These are phyloP conservation scores for Drosophila neonasuta DNA, from an alignment of 2,888 invertebrate species.

Conservation along the genomic window DNA sequence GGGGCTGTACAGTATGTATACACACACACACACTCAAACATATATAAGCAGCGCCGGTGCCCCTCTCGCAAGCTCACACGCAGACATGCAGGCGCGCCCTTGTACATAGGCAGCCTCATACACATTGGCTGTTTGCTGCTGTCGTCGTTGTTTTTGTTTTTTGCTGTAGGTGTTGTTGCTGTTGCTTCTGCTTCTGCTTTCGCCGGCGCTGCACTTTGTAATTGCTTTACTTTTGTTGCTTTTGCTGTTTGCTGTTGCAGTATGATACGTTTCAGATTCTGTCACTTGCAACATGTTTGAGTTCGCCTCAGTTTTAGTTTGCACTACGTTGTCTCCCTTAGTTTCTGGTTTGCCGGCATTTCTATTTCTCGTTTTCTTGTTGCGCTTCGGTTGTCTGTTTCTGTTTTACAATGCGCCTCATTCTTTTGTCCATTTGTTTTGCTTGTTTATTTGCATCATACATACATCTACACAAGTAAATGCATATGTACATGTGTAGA, in stretches of 20 bases:
- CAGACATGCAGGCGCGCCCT: constrained; percentile 56
- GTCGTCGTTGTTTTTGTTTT: constrained; percentile 20
- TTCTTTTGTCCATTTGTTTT: constrained; percentile 47
- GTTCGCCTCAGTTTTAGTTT: constrained; percentile 51
- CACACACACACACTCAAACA: constrained; percentile 16
- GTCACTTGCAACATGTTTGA: constrained; percentile 54
- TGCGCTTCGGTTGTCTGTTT: background rate
- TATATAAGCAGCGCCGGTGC: constrained; percentile 25
- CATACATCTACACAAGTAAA: constrained; percentile 17
- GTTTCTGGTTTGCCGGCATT: constrained; percentile 36
- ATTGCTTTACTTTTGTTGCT: constrained; percentile 48
- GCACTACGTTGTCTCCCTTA: constrained; percentile 39
- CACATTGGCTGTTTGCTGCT: constrained; percentile 70
- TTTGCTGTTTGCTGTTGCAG: constrained; percentile 44
- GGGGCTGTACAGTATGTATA: constrained; percentile 64
- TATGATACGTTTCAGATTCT: constrained; percentile 16
- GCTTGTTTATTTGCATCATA: constrained; percentile 40
- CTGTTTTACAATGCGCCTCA: constrained; percentile 22
- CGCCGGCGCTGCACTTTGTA: constrained; percentile 55
- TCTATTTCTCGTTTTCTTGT: constrained; percentile 5
- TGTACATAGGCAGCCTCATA: constrained; percentile 73
- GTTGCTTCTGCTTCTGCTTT: constrained; percentile 17
- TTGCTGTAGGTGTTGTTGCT: constrained; percentile 32
- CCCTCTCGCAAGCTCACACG: constrained; percentile 52
- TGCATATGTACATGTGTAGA: background rate